Percentiles rank a stretch among this genome's conserved stretches.
These are phyloP conservation scores for Ceratosolen fusciceps DNA, from an alignment of 1,140 invertebrate genomes.

Conservation along the genomic window DNA sequence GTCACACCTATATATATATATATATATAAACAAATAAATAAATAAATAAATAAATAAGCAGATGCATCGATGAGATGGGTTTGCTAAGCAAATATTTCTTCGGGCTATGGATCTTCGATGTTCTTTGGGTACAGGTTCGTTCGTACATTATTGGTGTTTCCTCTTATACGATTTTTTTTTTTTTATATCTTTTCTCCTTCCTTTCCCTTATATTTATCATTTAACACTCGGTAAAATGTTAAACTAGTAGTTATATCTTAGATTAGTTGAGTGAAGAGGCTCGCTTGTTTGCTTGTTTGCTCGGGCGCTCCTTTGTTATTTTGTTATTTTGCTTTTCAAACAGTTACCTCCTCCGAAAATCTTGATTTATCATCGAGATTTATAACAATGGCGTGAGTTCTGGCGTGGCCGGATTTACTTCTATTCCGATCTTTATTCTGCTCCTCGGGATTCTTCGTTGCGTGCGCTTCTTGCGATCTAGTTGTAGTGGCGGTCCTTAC, in stretches of 20 bases:
- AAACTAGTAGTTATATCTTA: background rate
- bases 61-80: no score
- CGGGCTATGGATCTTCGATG: constrained; percentile 7
- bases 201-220: constrained; percentile 4
- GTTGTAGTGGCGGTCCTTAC: no score
- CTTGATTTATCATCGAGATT: constrained; percentile 84
- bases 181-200: no score
- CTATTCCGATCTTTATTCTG: constrained; percentile 51
- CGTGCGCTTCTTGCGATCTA: background rate
- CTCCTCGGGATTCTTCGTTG: constrained; percentile 7
- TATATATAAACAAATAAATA: no score
- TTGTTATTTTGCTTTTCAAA: constrained; percentile 72
- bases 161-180: background rate
- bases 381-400: constrained; percentile 81
- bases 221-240: background rate
- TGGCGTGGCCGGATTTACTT: constrained; percentile 77
- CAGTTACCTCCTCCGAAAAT: constrained; percentile 85
- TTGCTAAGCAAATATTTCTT: background rate
- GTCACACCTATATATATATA: no score
- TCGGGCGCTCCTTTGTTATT: no score
- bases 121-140: constrained; percentile 21
- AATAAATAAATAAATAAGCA: no score
- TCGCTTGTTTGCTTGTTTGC: no score
- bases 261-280: constrained; percentile 1
- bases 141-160: constrained; percentile 34